phyloP scores from a whole-genome alignment of 2,888 invertebrate species.

The Ceraclea dissimilis region DNA sequence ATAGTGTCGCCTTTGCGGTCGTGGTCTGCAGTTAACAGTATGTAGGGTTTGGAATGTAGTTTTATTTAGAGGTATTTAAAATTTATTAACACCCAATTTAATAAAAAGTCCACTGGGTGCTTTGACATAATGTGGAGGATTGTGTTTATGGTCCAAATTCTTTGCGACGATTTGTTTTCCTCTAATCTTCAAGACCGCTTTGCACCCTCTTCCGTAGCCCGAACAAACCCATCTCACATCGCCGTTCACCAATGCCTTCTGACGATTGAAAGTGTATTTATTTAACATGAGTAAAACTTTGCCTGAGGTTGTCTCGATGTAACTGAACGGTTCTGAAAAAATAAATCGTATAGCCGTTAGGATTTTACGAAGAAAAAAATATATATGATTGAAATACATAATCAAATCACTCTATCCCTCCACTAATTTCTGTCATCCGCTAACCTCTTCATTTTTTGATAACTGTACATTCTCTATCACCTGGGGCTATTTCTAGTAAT shows the following conservation, averaged over 20 bases:
- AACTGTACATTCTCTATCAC: too few species aligned
- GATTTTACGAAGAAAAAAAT: too few species aligned
- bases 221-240: not conserved
- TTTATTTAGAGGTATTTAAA: too few species aligned
- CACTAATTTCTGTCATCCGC: too few species aligned
- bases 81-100: not conserved
- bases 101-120: not conserved
- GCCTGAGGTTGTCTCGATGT: not conserved
- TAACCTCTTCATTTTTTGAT: too few species aligned
- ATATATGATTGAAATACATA: too few species aligned
- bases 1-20: too few species aligned
- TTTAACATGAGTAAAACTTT: not conserved
- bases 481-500: too few species aligned
- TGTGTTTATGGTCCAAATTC: constrained; percentile 1
- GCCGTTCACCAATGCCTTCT: not conserved
- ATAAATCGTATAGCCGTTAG: too few species aligned
- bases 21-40: too few species aligned
- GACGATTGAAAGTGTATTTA: not conserved
- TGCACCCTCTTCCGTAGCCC: not conserved
- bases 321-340: not conserved
- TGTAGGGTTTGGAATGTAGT: too few species aligned
- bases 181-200: not conserved
- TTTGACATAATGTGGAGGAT: not conserved
- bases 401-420: too few species aligned
- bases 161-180: not conserved